Percentiles rank a stretch among this genome's conserved stretches.
These are phyloP conservation scores for Tiliacea citrago DNA, from an alignment of 2,888 invertebrate genomes.

Conservation along the genomic window DNA sequence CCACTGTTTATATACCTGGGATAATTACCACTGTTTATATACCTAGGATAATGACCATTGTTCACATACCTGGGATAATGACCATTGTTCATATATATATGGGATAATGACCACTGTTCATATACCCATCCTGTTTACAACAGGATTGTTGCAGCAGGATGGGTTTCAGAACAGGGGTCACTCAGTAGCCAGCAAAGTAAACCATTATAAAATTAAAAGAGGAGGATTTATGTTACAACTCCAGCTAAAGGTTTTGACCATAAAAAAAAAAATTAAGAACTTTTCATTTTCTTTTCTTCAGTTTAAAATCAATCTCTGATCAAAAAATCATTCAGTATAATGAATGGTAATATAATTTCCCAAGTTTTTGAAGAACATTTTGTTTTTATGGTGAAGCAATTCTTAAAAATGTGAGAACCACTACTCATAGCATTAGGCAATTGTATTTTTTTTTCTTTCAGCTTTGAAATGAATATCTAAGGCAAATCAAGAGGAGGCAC, in stretches of 20 bases:
- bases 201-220: not conserved
- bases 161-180: no score
- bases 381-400: not conserved
- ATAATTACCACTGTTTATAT: no score
- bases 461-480: slow-evolving; percentile 75
- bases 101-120: no score
- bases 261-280: no score
- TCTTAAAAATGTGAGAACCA: not conserved
- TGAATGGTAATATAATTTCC: not conserved
- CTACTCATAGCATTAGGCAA: not conserved
- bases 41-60: no score
- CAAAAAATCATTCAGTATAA: not conserved
- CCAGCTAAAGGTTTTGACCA: not conserved
- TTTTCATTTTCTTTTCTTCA: not conserved
- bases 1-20: no score
- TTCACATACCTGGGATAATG: no score
- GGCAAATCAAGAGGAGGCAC: slow-evolving; percentile 45
- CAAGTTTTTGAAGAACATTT: no score
- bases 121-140: no score
- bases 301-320: not conserved
- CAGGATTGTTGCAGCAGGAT: no score
- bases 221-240: not conserved
- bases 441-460: slow-evolving; percentile 72
- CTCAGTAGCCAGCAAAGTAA: not conserved
- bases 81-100: no score